These are phyloP conservation scores for Elysia chlorotica DNA, from an alignment of 1,140 invertebrate species.

Conservation along the genomic window DNA sequence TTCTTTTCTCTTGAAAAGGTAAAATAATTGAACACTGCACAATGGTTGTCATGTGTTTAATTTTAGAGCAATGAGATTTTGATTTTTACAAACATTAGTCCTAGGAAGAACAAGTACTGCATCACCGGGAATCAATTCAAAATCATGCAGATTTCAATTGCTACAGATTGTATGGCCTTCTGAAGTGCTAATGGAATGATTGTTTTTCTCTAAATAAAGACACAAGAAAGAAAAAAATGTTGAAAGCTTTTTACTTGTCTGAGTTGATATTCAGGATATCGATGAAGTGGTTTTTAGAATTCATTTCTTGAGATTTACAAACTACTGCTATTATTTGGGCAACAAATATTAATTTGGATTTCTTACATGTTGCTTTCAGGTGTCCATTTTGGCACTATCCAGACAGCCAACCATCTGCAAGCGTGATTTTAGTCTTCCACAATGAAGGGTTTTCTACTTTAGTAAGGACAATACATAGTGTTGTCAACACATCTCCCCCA, in stretches of 20 bases:
- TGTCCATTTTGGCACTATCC: constrained; percentile 98
- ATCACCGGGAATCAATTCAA: no score
- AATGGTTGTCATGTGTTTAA: not conserved
- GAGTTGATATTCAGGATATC: not conserved
- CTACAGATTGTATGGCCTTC: no score
- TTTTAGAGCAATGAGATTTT: no score
- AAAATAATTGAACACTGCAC: not conserved
- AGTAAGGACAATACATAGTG: constrained; percentile 94
- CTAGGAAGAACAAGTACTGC: no score
- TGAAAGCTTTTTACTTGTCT: not conserved
- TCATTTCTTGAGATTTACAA: not conserved
- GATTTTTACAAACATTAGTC: no score
- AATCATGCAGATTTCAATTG: no score
- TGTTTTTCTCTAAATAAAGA: not conserved
- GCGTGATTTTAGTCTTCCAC: constrained; percentile 97
- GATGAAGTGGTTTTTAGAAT: not conserved
- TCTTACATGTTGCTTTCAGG: constrained; percentile 64
- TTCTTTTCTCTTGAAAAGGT: not conserved
- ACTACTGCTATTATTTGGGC: not conserved
- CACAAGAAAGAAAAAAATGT: not conserved
- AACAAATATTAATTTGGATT: no score
- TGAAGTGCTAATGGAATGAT: not conserved
- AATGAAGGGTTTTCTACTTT: constrained; percentile 96
- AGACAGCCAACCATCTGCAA: constrained; percentile 81
- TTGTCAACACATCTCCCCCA: constrained; percentile 89